Evolutionary conservation across 2,888 invertebrate species (phyloP).

Genomic region (Liposcelis brunnea): DNA sequence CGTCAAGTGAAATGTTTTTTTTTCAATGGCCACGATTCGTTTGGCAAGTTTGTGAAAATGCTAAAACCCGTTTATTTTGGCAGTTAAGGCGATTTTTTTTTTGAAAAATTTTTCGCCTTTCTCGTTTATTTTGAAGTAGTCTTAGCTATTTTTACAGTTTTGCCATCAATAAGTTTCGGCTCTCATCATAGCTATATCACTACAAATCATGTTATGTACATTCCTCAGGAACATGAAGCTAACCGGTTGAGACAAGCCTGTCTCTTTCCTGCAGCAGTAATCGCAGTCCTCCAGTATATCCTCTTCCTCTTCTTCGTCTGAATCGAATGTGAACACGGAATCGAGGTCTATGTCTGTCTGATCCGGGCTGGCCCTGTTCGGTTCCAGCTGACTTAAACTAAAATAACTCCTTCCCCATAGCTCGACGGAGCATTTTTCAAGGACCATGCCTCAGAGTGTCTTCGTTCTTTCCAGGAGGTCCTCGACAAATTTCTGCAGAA

Average conservation of each 20-base stretch:
- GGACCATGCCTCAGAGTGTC: conserved; percentile 44
- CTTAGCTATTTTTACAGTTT: no score
- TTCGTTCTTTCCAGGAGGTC: conserved; percentile 78
- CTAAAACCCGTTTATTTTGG: no score
- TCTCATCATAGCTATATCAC: not conserved
- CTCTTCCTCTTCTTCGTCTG: conserved; percentile 3
- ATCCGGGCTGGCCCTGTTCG: no score
- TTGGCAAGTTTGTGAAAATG: no score
- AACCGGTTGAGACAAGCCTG: not conserved
- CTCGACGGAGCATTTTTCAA: conserved; percentile 3
- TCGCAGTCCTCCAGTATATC: not conserved
- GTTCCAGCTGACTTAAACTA: no score
- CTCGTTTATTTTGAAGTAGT: no score
- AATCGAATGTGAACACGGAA: no score
- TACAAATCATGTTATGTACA: not conserved
- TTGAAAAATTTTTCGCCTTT: not conserved
- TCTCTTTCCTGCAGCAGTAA: conserved; percentile 2
- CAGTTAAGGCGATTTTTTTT: not conserved
- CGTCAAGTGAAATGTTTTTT: no score
- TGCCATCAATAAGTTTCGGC: not conserved
- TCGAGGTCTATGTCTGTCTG: no score
- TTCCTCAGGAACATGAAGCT: not conserved
- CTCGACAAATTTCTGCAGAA: conserved; percentile 68
- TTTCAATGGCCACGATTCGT: no score
- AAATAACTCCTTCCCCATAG: not conserved